Percentiles rank a stretch among this genome's conserved stretches.
Evolutionary conservation across 2,113 vertebrate species (phyloP).

Genomic region (Pituophis catenifer): DNA sequence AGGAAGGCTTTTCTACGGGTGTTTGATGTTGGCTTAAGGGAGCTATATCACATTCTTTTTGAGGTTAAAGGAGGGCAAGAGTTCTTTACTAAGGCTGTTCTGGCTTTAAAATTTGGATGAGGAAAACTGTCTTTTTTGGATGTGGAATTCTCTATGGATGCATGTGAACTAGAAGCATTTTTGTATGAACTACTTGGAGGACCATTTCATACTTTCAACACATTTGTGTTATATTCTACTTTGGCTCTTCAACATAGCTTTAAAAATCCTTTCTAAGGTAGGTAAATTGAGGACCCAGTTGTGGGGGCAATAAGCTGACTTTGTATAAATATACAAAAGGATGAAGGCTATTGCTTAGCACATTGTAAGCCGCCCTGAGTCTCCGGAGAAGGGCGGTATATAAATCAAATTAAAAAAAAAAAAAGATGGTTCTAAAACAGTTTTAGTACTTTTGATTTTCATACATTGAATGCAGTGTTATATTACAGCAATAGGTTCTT

Average conservation of each 20-base stretch:
- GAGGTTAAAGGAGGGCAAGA: conserved; percentile 20
- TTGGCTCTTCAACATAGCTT: background rate
- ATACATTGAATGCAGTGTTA: background rate
- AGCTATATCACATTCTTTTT: conserved; percentile 11
- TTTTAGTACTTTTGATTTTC: background rate
- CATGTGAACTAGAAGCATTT: background rate
- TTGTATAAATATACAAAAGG: no score
- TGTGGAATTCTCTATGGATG: background rate
- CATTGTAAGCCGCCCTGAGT: no score
- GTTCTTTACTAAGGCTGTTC: conserved; percentile 19
- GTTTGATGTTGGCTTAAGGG: conserved; percentile 5
- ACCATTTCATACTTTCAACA: background rate
- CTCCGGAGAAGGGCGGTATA: no score
- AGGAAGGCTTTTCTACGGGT: conserved; percentile 32
- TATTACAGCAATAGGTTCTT: background rate
- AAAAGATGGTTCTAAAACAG: background rate
- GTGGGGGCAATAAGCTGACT: no score
- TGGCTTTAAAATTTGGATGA: conserved; percentile 19
- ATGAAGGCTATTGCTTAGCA: no score
- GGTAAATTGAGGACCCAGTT: no score
- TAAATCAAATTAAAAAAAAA: no score
- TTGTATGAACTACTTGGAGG: background rate
- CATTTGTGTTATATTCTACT: background rate
- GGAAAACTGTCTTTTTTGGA: conserved; percentile 11
- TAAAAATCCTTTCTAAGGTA: no score